A percentile compares a stretch with the other conserved stretches of the same genome.
Evolutionary conservation across 2,113 vertebrate genomes (phyloP).

Genomic region (Brachionichthys hirsutus): DNA sequence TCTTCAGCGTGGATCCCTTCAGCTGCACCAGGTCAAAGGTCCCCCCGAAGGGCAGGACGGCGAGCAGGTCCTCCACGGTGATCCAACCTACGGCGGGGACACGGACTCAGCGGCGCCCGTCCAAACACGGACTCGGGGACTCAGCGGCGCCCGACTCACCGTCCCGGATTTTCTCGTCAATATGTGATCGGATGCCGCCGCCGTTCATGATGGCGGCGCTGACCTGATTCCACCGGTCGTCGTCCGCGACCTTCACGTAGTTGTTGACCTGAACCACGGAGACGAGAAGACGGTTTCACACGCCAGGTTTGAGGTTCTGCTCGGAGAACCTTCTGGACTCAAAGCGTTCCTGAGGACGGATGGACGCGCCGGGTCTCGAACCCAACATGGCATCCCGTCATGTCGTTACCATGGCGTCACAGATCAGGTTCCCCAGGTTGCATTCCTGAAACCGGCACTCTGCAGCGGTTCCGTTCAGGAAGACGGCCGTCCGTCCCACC

Average conservation of each 20-base stretch:
- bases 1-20: constrained; percentile 85
- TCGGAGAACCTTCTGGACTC: too few species aligned
- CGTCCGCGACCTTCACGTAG: constrained; percentile 74
- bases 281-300: background rate
- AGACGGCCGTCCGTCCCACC: constrained; percentile 87
- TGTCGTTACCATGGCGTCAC: constrained; percentile 86
- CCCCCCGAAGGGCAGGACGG: constrained; percentile 89
- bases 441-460: constrained; percentile 88
- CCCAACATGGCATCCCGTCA: too few species aligned
- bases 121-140: too few species aligned
- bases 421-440: constrained; percentile 94
- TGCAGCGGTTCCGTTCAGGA: constrained; percentile 83
- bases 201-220: constrained; percentile 87
- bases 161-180: constrained; percentile 82
- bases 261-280: constrained; percentile 79
- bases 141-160: constrained; percentile 66
- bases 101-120: too few species aligned
- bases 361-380: too few species aligned
- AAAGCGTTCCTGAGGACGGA: too few species aligned
- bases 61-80: constrained; percentile 85
- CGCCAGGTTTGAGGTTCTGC: too few species aligned
- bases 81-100: constrained; percentile 89
- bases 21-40: constrained; percentile 87
- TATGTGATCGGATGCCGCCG: constrained; percentile 83
- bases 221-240: constrained; percentile 86